Percentiles rank a stretch among this genome's conserved stretches.
Conservation (phyloP, 2,797 vertebrate species). For the Distichodus sexfasciatus region DNA sequence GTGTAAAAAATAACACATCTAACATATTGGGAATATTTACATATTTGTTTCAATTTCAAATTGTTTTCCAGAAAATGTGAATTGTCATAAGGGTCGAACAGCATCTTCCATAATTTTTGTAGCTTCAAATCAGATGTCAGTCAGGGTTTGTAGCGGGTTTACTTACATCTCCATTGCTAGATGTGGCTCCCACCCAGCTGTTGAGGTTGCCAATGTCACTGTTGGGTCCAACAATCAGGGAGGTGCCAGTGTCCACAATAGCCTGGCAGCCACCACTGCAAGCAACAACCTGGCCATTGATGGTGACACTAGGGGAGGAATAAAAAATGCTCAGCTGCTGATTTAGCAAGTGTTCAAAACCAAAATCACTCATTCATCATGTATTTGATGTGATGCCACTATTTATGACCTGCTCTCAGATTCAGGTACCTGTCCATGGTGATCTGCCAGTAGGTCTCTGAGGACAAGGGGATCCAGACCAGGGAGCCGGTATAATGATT, state of each 20-base stretch:
- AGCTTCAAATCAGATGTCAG: too few species aligned
- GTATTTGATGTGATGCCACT: background rate
- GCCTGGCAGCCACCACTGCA: constrained; percentile 67
- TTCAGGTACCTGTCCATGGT: constrained; percentile 60
- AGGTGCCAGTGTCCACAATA: constrained; percentile 70
- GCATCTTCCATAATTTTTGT: too few species aligned
- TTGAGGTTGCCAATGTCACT: constrained; percentile 62
- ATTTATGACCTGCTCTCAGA: background rate
- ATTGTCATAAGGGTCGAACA: too few species aligned
- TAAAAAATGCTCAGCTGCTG: too few species aligned
- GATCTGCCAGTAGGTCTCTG: constrained; percentile 66
- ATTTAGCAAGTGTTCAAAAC: background rate
- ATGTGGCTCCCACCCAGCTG: constrained; percentile 54
- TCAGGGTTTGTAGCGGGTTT: background rate
- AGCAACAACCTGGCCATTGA: constrained; percentile 60
- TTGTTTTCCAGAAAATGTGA: too few species aligned
- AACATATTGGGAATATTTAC: too few species aligned
- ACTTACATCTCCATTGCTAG: constrained; percentile 61
- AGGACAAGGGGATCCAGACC: constrained; percentile 60
- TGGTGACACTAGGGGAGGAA: constrained; percentile 46
- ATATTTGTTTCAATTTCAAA: too few species aligned
- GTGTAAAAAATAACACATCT: too few species aligned
- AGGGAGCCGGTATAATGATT: constrained; percentile 57
- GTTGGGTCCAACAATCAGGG: constrained; percentile 62
- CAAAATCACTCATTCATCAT: background rate